Conservation (phyloP, 2,113 vertebrate species). For the Chauna torquata region DNA sequence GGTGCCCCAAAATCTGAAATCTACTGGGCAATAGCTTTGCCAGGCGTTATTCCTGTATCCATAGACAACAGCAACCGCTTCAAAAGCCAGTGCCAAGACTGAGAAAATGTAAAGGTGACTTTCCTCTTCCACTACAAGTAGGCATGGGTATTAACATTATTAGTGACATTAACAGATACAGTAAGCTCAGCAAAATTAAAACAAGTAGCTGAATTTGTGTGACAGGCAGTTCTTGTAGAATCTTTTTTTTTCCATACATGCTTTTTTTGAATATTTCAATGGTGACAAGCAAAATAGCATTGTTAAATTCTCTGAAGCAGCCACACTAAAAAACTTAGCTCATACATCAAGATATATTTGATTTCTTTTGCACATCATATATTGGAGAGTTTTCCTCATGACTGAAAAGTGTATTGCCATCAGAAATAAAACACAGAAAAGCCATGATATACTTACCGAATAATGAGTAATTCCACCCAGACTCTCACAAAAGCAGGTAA, state of each 20-base stretch:
- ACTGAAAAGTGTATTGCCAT: neutral
- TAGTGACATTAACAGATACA: neutral
- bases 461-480: slow-evolving; percentile 91
- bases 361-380: neutral
- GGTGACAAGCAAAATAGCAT: neutral
- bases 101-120: neutral
- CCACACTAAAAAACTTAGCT: neutral
- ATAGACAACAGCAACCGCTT: neutral
- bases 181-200: neutral
- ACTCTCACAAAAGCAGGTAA: slow-evolving; percentile 90
- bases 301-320: neutral
- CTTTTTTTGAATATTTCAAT: neutral
- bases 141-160: neutral
- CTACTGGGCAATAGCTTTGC: neutral
- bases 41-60: neutral
- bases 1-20: neutral
- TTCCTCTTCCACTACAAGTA: neutral
- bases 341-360: neutral
- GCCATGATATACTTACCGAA: slow-evolving; percentile 81
- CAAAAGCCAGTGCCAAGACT: neutral
- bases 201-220: neutral
- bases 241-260: accelerated
- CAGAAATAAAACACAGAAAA: neutral
- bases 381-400: neutral
- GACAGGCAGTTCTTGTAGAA: neutral